Conservation (phyloP, 2,113 vertebrate genomes). For the Tupaia tana region DNA sequence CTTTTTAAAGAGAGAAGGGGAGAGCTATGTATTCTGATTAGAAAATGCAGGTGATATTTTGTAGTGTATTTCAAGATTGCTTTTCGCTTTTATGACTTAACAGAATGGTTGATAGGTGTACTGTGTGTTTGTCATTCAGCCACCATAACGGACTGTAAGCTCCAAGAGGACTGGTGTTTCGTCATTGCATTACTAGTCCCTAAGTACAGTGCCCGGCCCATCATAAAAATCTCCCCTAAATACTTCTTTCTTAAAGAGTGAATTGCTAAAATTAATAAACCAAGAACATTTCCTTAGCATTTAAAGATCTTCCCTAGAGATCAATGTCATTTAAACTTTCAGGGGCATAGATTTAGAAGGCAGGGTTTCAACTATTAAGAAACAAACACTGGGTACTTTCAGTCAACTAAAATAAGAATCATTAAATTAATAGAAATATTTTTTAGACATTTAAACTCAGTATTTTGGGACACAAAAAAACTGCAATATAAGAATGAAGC, state of each 20-base stretch:
- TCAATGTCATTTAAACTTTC: neutral
- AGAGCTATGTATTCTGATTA: neutral
- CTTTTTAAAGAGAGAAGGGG: neutral
- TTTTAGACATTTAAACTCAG: constrained; percentile 13
- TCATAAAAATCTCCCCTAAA: neutral
- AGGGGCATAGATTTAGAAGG: neutral
- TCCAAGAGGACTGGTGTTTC: neutral
- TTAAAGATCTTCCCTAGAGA: neutral
- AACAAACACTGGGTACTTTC: neutral
- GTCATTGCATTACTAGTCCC: neutral
- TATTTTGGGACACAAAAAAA: neutral
- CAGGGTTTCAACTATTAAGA: neutral
- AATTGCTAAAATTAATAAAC: constrained; percentile 6
- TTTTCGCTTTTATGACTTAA: neutral
- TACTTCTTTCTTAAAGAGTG: neutral
- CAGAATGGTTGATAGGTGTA: neutral
- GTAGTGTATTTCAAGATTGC: neutral
- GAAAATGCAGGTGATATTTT: neutral
- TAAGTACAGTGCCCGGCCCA: neutral
- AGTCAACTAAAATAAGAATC: neutral
- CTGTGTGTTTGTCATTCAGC: neutral
- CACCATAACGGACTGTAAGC: neutral
- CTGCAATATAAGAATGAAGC: neutral
- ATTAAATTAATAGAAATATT: neutral
- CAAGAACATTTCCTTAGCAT: neutral